These are phyloP conservation scores for Zaprionus lineosus DNA, from an alignment of 2,888 invertebrate species.

Conservation along the genomic window DNA sequence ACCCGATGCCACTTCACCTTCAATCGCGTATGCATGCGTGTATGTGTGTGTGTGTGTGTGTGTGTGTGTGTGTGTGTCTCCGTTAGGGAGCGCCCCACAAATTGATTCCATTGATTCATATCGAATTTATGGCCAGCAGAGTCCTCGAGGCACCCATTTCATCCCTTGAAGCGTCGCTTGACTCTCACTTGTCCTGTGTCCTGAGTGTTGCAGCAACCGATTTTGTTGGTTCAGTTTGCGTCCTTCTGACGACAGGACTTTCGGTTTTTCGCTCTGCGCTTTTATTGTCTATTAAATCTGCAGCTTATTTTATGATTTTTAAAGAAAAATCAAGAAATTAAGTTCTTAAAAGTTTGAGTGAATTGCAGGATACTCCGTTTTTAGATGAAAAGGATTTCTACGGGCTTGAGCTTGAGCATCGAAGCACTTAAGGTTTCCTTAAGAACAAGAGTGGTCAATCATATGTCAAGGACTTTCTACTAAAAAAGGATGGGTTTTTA, in stretches of 20 bases:
- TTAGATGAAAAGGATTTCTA: too few species aligned
- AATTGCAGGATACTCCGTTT: too few species aligned
- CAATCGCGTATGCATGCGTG: too few species aligned
- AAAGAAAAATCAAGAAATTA: too few species aligned
- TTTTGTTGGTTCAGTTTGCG: not conserved
- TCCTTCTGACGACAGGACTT: not conserved
- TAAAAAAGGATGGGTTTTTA: too few species aligned
- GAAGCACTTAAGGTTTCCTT: too few species aligned
- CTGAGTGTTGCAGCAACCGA: not conserved
- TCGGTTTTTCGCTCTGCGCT: not conserved
- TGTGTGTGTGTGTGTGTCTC: not conserved
- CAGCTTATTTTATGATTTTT: constrained; percentile 2
- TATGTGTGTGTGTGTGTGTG: not conserved
- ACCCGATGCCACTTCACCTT: too few species aligned
- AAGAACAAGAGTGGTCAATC: too few species aligned
- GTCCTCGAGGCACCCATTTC: constrained; percentile 15
- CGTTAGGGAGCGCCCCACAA: constrained; percentile 20
- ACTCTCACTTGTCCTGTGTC: constrained; percentile 19
- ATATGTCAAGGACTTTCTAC: too few species aligned
- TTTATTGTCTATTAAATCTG: too few species aligned
- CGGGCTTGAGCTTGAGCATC: too few species aligned
- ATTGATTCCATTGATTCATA: constrained; percentile 65
- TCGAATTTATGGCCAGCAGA: constrained; percentile 44
- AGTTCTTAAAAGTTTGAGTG: too few species aligned
- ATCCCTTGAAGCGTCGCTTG: constrained; percentile 17